Conservation (phyloP, 2,797 vertebrate genomes). For the Ptychobarbus kaznakovi region DNA sequence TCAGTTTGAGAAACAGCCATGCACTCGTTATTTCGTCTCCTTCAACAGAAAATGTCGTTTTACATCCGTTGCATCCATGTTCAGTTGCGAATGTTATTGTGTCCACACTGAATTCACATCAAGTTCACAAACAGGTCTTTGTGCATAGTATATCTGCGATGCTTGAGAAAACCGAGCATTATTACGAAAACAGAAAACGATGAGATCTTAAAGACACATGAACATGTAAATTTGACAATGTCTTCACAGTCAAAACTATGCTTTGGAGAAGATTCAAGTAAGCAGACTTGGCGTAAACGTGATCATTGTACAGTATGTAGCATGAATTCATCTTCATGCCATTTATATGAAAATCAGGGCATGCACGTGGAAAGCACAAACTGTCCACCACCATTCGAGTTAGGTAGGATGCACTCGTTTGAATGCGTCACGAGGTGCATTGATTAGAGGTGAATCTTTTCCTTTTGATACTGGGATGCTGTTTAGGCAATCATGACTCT, state of each 20-base stretch:
- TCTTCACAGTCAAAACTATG: neutral
- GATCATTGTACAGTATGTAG: slow-evolving; percentile 39
- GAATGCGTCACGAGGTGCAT: neutral
- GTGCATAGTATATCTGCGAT: neutral
- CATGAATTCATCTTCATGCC: slow-evolving; percentile 56
- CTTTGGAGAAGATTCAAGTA: neutral
- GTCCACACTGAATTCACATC: neutral
- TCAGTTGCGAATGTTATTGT: neutral
- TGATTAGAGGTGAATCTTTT: slow-evolving; percentile 7
- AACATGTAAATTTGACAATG: neutral
- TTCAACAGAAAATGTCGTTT: neutral
- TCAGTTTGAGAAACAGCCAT: neutral
- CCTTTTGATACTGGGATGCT: slow-evolving; percentile 23
- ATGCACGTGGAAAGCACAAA: slow-evolving; percentile 76
- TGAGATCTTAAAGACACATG: neutral
- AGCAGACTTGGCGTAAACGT: slow-evolving; percentile 29
- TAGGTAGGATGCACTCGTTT: neutral
- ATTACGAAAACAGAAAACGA: neutral
- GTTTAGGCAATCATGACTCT: slow-evolving; percentile 35
- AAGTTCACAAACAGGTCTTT: slow-evolving; percentile 1
- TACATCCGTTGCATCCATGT: neutral
- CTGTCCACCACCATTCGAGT: slow-evolving; percentile 20
- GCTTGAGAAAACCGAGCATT: neutral
- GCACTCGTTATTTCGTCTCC: slow-evolving; percentile 62
- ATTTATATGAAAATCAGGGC: slow-evolving; percentile 75